Conservation (phyloP, 2,113 vertebrate species). For the Martes martes region DNA sequence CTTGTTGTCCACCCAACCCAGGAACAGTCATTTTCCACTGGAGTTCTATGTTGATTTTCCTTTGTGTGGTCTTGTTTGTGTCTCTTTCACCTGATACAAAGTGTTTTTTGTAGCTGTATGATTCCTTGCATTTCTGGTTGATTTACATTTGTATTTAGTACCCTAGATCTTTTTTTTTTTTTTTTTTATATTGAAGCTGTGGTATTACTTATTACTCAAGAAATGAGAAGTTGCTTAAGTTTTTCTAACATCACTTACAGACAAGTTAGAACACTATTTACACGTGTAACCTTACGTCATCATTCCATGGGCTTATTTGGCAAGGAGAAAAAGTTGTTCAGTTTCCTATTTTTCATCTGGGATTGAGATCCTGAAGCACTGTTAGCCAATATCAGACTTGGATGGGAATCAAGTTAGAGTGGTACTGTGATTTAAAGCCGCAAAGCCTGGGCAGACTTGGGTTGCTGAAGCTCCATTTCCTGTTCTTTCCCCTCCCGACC, state of each 20-base stretch:
- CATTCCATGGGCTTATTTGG: neutral
- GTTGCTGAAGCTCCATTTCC: neutral
- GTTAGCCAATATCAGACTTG: neutral
- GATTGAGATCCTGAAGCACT: neutral
- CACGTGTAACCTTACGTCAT: neutral
- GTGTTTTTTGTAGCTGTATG: neutral
- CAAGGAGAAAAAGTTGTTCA: neutral
- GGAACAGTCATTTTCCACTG: neutral
- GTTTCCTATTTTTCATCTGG: neutral
- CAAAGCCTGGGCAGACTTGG: neutral
- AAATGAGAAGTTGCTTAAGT: neutral
- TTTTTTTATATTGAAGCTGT: neutral
- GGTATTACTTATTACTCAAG: conserved; percentile 11
- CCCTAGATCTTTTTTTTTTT: neutral
- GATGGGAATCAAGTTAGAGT: neutral
- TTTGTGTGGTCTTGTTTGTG: neutral
- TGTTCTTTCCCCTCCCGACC: neutral
- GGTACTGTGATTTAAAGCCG: neutral
- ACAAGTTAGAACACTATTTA: neutral
- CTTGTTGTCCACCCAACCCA: neutral
- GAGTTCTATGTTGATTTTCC: neutral
- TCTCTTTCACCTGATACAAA: neutral
- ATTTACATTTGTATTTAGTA: conserved; percentile 49
- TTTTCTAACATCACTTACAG: neutral
- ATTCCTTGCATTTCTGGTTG: neutral